Conservation (phyloP, 1,140 invertebrate genomes). For the Doryteuthis pealeii region DNA sequence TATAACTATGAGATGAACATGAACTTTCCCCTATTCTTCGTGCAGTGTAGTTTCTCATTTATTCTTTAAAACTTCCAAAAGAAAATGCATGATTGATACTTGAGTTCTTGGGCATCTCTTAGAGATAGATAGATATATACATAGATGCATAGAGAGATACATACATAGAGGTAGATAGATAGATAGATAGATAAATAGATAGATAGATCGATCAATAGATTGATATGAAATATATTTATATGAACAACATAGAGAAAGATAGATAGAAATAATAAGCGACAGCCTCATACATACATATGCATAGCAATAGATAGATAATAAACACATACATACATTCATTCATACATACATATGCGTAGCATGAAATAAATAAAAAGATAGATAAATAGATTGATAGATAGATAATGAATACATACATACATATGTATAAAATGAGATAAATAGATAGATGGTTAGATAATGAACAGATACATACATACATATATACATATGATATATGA, state of each 20-base stretch:
- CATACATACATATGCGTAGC: neutral
- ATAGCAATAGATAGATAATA: neutral
- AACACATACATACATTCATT: neutral
- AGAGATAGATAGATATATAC: neutral
- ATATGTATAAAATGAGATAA: neutral
- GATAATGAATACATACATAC: neutral
- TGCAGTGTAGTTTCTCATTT: too few relatives aligned
- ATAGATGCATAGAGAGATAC: neutral
- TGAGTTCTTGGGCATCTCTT: too few relatives aligned
- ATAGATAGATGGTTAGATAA: neutral
- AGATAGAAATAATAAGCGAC: neutral
- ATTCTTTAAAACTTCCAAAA: too few relatives aligned
- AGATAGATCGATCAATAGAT: neutral
- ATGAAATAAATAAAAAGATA: too few relatives aligned
- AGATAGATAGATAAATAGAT: conserved; percentile 1
- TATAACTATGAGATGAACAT: too few relatives aligned
- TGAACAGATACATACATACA: neutral
- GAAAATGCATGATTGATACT: too few relatives aligned
- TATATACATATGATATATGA: neutral
- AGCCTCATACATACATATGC: neutral
- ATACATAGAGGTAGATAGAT: neutral
- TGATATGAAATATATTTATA: neutral
- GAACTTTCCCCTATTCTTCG: too few relatives aligned
- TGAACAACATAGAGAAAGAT: neutral
- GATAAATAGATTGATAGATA: neutral